Conservation (phyloP, 2,888 invertebrate species). For the Callinectes sapidus region DNA sequence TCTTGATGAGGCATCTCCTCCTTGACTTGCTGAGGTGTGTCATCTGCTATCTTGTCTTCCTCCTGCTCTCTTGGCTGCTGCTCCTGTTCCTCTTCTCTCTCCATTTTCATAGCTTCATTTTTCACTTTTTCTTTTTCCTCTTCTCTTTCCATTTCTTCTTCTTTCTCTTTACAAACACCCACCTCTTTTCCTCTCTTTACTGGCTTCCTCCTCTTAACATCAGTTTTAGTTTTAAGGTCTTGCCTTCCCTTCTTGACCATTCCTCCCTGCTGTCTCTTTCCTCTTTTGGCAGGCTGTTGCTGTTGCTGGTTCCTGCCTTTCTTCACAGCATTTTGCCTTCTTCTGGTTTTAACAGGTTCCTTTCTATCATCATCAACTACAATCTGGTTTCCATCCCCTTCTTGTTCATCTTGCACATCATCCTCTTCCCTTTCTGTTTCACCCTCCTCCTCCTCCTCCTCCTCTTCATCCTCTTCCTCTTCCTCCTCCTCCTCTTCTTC, state of each 20-base stretch:
- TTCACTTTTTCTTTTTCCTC: conserved; percentile 28
- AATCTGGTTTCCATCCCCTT: neutral
- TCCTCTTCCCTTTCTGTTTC: conserved; percentile 18
- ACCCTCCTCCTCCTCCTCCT: neutral
- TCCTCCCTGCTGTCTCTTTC: conserved; percentile 23
- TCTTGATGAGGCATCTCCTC: neutral
- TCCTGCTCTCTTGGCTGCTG: neutral
- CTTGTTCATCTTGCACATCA: conserved; percentile 6
- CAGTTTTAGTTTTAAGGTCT: neutral
- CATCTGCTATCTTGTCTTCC: neutral
- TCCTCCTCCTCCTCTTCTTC: conserved; percentile 32
- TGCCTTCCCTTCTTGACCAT: neutral
- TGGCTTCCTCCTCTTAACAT: neutral
- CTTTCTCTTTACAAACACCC: neutral
- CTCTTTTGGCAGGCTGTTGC: conserved; percentile 6
- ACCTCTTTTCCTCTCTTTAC: neutral
- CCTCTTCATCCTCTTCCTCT: neutral
- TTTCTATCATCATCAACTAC: neutral
- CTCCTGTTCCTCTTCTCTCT: conserved; percentile 16
- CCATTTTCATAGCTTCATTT: neutral
- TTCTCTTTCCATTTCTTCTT: neutral
- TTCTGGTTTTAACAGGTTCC: neutral
- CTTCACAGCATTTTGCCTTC: neutral
- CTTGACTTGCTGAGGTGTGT: neutral
- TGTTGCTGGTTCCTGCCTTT: neutral